Evolutionary conservation across 1,140 invertebrate genomes (phyloP).

Genomic region (Drosophila cardini): DNA sequence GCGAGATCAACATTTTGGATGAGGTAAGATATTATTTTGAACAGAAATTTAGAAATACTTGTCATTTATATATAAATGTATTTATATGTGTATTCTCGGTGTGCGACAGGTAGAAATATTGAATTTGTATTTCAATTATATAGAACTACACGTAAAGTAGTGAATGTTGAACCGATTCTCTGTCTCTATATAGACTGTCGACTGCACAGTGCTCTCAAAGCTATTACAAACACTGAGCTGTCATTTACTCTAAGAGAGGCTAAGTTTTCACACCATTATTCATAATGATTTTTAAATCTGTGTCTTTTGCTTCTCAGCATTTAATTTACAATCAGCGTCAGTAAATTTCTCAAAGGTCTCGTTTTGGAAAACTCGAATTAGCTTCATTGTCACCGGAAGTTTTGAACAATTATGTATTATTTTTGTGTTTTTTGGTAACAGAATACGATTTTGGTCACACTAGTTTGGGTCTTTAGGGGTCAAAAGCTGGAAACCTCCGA

Average conservation of each 20-base stretch:
- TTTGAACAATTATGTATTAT: conserved; percentile 23
- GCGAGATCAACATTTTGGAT: conserved; percentile 46
- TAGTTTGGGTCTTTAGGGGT: background rate
- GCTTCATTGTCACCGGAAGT: conserved; percentile 43
- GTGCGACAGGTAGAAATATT: conserved; percentile 28
- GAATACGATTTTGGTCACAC: background rate
- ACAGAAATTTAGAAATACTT: conserved; percentile 6
- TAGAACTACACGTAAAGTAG: conserved; percentile 4
- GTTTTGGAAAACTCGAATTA: conserved; percentile 22
- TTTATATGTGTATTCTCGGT: conserved; percentile 9
- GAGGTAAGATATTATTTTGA: conserved; percentile 54
- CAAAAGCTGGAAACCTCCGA: background rate
- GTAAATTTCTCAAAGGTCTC: conserved; percentile 12
- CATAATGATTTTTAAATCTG: conserved; percentile 41
- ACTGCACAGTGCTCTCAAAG: conserved; percentile 1
- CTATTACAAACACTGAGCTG: conserved; percentile 6
- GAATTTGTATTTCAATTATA: conserved; percentile 5
- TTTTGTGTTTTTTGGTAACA: conserved; percentile 17
- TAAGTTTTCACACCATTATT: conserved; percentile 33
- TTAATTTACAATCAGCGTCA: conserved; percentile 48
- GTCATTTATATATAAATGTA: background rate
- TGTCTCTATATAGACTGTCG: background rate
- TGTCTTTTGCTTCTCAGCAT: conserved; percentile 20
- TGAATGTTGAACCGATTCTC: background rate
- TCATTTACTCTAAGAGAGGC: background rate